Evolutionary conservation across 2,888 invertebrate genomes (phyloP).

Genomic region (Hipparchia semele): DNA sequence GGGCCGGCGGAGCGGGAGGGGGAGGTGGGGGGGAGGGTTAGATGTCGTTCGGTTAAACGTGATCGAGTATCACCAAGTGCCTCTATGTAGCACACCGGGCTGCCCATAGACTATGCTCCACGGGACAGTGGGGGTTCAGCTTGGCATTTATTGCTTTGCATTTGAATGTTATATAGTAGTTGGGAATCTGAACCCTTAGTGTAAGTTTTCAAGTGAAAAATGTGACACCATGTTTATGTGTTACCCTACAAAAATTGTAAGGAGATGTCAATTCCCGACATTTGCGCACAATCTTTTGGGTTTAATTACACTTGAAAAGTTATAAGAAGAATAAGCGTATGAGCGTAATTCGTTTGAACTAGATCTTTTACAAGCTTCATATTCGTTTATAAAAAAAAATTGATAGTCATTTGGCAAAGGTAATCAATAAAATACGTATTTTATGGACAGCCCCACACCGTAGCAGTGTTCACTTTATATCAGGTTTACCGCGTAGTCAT

Average conservation of each 20-base stretch:
- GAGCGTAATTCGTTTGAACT: no score
- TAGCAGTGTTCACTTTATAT: constrained; percentile 68
- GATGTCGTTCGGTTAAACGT: constrained; percentile 31
- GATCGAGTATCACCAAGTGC: constrained; percentile 62
- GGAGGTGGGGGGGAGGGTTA: constrained; percentile 1
- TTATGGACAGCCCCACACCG: constrained; percentile 42
- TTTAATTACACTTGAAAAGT: no score
- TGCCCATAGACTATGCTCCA: constrained; percentile 3
- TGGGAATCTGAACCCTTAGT: no score
- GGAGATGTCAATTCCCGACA: no score
- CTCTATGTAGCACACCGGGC: constrained; percentile 48
- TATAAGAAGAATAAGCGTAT: no score
- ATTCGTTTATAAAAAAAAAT: not conserved
- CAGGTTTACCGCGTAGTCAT: constrained; percentile 64
- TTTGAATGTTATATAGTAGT: no score
- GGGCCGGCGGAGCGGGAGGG: constrained; percentile 43
- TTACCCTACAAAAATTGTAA: no score
- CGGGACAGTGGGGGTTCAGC: not conserved
- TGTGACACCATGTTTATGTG: no score
- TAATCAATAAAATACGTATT: not conserved
- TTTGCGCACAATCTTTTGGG: no score
- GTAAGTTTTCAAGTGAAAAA: no score
- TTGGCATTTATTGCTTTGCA: no score
- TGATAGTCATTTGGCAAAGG: not conserved
- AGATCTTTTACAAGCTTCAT: no score